These are phyloP conservation scores for Pheosia tremula DNA, from an alignment of 2,888 invertebrate genomes.

Conservation along the genomic window DNA sequence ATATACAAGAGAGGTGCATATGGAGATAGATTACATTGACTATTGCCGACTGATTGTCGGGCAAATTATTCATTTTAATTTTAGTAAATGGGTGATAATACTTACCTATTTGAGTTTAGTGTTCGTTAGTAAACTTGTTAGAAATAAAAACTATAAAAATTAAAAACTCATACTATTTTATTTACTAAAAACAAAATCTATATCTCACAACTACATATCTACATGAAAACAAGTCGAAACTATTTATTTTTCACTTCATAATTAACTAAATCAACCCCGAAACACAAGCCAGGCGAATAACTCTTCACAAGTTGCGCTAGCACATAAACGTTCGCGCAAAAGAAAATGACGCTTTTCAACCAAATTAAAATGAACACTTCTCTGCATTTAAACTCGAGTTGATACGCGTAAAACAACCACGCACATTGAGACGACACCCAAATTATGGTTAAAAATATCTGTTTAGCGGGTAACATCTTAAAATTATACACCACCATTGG, in stretches of 20 bases:
- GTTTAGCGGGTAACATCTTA: conserved; percentile 76
- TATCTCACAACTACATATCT: conserved; percentile 23
- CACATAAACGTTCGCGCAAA: conserved; percentile 90
- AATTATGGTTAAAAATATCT: conserved; percentile 76
- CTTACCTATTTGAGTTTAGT: conserved; percentile 43
- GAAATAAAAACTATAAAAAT: conserved; percentile 58
- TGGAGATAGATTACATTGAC: background rate
- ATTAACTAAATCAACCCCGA: conserved; percentile 43
- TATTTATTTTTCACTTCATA: conserved; percentile 16
- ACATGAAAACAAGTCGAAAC: conserved; percentile 35
- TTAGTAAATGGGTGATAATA: conserved; percentile 45
- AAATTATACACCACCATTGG: conserved; percentile 92
- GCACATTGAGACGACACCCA: conserved; percentile 91
- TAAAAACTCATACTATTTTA: conserved; percentile 27
- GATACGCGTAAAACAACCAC: conserved; percentile 96
- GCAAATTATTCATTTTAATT: conserved; percentile 51
- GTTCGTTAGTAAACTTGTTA: conserved; percentile 53
- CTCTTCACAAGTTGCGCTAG: conserved; percentile 82
- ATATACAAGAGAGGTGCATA: background rate
- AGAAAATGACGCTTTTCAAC: conserved; percentile 93
- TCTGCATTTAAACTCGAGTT: conserved; percentile 94
- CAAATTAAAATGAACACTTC: conserved; percentile 94
- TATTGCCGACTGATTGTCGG: background rate
- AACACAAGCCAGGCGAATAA: conserved; percentile 65
- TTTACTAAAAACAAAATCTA: conserved; percentile 25